These are phyloP conservation scores for Microcaecilia unicolor DNA, from an alignment of 2,797 vertebrate genomes.

Conservation along the genomic window DNA sequence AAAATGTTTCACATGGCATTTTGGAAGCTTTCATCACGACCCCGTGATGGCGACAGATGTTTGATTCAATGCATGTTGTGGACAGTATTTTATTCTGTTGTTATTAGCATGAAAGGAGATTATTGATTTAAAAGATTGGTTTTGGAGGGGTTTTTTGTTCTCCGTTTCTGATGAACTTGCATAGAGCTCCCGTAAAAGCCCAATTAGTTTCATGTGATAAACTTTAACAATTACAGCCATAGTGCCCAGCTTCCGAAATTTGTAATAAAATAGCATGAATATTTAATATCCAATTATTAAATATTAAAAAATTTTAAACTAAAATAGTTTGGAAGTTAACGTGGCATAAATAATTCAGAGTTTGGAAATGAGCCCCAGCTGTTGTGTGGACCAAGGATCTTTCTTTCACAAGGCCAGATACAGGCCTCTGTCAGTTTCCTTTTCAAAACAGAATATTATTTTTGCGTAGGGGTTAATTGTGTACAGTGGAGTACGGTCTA, in stretches of 20 bases:
- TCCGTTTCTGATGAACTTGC: constrained; percentile 6
- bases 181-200: background rate
- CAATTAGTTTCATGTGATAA: constrained; percentile 10
- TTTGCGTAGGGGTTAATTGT: no score
- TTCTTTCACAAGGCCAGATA: no score
- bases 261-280: constrained; percentile 61
- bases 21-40: no score
- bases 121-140: no score
- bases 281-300: constrained; percentile 61
- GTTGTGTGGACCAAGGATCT: constrained; percentile 8
- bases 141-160: background rate
- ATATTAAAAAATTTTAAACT: constrained; percentile 58
- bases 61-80: no score
- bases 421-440: no score
- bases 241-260: constrained; percentile 32
- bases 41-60: no score
- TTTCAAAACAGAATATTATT: no score
- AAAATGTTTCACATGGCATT: no score
- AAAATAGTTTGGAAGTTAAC: constrained; percentile 47
- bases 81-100: no score
- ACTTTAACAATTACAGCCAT: constrained; percentile 32
- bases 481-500: no score
- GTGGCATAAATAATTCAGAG: constrained; percentile 49
- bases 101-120: no score
- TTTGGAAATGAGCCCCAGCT: background rate